Percentiles rank a stretch among this genome's conserved stretches.
Conservation (phyloP, 2,888 invertebrate genomes). For the Clistopyga incitator region DNA sequence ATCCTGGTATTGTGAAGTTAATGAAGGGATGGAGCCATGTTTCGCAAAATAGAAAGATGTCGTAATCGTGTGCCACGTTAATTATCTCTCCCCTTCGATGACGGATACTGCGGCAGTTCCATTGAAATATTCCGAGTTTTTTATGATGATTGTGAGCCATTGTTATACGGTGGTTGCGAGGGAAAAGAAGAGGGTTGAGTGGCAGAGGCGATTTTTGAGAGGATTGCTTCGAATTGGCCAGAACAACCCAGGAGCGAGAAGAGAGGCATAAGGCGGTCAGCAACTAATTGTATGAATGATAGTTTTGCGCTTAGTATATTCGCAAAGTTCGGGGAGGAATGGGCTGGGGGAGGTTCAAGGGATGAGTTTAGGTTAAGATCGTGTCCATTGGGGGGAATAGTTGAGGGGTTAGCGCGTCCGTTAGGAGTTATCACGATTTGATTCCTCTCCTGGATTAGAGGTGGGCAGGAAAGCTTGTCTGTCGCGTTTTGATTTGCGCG, state of each 20-base stretch:
- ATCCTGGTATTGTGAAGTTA: neutral
- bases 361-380: neutral
- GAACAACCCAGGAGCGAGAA: conserved; percentile 6
- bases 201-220: conserved; percentile 1
- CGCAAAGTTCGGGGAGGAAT: neutral
- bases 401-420: neutral
- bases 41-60: conserved; percentile 31
- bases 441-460: neutral
- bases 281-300: neutral
- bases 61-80: conserved; percentile 13
- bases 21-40: conserved; percentile 34
- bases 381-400: neutral
- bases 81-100: neutral
- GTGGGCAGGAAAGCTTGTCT: neutral
- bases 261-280: conserved; percentile 16
- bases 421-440: neutral
- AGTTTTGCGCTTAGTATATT: neutral
- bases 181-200: neutral
- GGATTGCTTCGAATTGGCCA: conserved; percentile 13
- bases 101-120: conserved; percentile 40
- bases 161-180: neutral
- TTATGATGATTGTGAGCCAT: neutral
- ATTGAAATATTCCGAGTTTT: conserved; percentile 7
- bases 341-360: neutral
- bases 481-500: neutral